Evolutionary conservation across 2,888 invertebrate species (phyloP).

Genomic region (Hypercompe scribonia): DNA sequence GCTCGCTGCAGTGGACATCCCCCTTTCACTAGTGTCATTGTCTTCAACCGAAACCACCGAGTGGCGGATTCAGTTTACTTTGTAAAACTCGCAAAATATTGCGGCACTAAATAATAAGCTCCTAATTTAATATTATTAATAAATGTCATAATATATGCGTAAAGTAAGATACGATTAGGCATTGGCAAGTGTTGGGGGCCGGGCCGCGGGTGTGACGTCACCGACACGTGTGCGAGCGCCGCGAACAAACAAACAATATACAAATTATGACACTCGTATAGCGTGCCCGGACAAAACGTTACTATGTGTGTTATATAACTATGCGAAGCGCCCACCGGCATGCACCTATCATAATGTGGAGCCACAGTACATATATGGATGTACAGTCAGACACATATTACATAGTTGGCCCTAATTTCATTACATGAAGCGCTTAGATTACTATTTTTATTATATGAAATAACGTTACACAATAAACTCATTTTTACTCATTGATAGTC

Average conservation of each 20-base stretch:
- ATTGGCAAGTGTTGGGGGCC: slow-evolving; percentile 77
- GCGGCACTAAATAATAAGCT: slow-evolving; percentile 50
- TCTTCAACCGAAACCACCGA: slow-evolving; percentile 17
- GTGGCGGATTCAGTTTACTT: slow-evolving; percentile 35
- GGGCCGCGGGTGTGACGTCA: slow-evolving; percentile 37
- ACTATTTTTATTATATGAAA: background rate
- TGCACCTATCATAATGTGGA: background rate
- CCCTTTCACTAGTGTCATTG: slow-evolving; percentile 6
- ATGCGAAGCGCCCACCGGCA: background rate
- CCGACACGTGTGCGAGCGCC: slow-evolving; percentile 45
- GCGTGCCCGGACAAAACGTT: slow-evolving; percentile 58
- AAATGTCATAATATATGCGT: slow-evolving; percentile 66
- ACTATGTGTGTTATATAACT: background rate
- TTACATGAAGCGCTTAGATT: background rate
- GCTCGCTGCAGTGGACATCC: background rate
- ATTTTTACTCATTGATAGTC: background rate
- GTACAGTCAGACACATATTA: background rate
- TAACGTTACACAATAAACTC: background rate
- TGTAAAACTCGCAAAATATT: slow-evolving; percentile 42
- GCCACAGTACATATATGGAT: background rate
- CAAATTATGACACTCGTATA: slow-evolving; percentile 73
- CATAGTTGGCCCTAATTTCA: background rate
- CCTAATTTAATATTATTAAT: slow-evolving; percentile 39
- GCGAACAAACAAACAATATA: slow-evolving; percentile 53
- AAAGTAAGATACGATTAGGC: slow-evolving; percentile 73